Conservation (phyloP, 2,888 invertebrate genomes). For the Heliconius hortense region DNA sequence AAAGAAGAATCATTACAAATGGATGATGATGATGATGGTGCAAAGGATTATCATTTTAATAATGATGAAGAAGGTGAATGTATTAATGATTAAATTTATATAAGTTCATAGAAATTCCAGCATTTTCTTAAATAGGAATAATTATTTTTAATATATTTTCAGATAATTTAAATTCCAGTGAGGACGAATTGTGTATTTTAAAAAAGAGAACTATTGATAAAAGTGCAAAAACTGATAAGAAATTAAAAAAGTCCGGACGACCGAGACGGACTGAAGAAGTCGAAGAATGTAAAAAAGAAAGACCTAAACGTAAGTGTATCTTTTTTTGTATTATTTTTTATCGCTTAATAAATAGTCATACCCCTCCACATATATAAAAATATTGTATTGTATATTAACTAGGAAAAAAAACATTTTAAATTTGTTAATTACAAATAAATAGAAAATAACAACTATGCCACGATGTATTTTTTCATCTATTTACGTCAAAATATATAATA, state of each 20-base stretch:
- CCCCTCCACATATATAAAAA: neutral
- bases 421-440: neutral
- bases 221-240: neutral
- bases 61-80: slow-evolving; percentile 14
- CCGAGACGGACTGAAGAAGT: neutral
- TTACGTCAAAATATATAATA: too few relatives aligned
- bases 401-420: neutral
- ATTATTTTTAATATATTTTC: neutral
- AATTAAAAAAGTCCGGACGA: slow-evolving; percentile 2
- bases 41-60: slow-evolving; percentile 26
- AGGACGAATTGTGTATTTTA: slow-evolving; percentile 1
- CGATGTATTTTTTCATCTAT: too few relatives aligned
- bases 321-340: neutral
- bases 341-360: neutral
- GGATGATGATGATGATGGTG: slow-evolving; percentile 27
- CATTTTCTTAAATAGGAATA: neutral
- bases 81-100: neutral
- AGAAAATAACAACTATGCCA: neutral
- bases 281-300: slow-evolving; percentile 6
- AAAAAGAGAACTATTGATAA: neutral
- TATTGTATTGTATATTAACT: too few relatives aligned
- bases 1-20: slow-evolving; percentile 35
- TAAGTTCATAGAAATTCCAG: neutral
- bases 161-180: slow-evolving; percentile 2
- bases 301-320: slow-evolving; percentile 15